phyloP scores from a whole-genome alignment of 2,797 vertebrate genomes.

The Peromyscus aztecus region DNA sequence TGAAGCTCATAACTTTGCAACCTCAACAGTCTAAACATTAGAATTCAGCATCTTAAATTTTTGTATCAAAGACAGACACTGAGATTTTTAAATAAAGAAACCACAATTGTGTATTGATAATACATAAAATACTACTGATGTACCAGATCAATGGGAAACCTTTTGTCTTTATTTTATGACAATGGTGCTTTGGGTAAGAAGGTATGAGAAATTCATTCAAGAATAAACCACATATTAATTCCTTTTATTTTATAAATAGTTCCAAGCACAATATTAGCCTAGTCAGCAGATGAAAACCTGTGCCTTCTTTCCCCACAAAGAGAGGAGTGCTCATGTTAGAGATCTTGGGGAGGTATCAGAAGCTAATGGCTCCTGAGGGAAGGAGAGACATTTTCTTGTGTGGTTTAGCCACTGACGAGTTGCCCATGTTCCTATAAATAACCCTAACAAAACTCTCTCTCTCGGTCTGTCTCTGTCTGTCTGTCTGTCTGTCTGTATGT shows the following conservation, averaged over 20 bases:
- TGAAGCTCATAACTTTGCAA: slow-evolving; percentile 25
- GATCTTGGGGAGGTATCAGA: not conserved
- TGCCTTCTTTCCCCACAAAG: not conserved
- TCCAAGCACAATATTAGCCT: not conserved
- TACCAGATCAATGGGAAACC: not conserved
- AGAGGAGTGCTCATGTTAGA: not conserved
- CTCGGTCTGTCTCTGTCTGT: not conserved
- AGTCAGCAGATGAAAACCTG: not conserved
- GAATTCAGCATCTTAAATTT: not conserved
- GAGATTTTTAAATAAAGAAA: not conserved
- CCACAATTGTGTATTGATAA: not conserved
- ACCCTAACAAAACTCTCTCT: not conserved
- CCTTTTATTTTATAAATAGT: not conserved
- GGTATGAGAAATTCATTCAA: not conserved
- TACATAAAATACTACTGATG: not conserved
- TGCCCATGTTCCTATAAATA: not conserved
- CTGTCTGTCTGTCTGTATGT: not conserved
- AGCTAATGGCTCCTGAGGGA: not conserved
- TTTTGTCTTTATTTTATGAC: not conserved
- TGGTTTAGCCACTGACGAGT: not conserved
- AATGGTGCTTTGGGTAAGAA: not conserved
- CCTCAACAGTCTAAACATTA: not conserved
- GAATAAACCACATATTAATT: not conserved
- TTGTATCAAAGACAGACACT: not conserved
- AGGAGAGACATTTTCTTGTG: not conserved